Evolutionary conservation across 1,140 invertebrate species (phyloP), one percentile per base, ranked within the genome.

Genomic region (Portunus trituberculatus): DNA sequence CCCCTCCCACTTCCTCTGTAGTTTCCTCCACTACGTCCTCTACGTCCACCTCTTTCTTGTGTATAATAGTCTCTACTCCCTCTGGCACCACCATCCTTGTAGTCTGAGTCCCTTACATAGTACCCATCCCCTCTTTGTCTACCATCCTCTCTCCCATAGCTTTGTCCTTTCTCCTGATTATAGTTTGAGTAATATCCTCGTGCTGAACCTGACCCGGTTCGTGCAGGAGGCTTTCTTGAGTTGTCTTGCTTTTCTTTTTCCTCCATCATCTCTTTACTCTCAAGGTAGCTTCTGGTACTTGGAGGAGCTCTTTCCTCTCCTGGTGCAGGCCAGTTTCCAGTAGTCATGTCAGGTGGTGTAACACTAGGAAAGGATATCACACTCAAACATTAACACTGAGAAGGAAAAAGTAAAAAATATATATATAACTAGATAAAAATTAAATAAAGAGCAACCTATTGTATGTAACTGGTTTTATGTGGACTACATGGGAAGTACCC

Each of bases 211-310:
- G 87, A 6, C 39, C 59, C 93, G 16, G 39, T 82, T 32, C 7
- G 86, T n/a, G 67, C 12, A 31, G 84, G 45, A 84, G 92, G 84
- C 46, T 16, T 84, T 28, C 59, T 90, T 67, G 45, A 20, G 31
- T 95, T 95, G 16, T 95, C 94, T 29, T 95, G 82, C 28, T 88
- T 28, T 29, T 95, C 94, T 25, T 92, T 91, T 31, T 95, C 94
- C 39, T 95, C 94, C 94, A 95, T 95, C 84, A 95, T n/a, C 28
- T 95, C 94, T 76, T 92, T 95, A 83, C 94, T 95, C 52, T 95
- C 94, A 32, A 95, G 29, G 91, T 45, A 95, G 29, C 82, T 95
- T 87, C 94, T 20, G 83, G 92, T 95, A 28, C 94, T 95, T 59
- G 94, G n/a, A 28, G 91, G 67, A 45, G 83, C 29, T 46, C 76